Base-by-base conservation (phyloP, 2,888 invertebrate species). In the Leucophora obtusa region DNA sequence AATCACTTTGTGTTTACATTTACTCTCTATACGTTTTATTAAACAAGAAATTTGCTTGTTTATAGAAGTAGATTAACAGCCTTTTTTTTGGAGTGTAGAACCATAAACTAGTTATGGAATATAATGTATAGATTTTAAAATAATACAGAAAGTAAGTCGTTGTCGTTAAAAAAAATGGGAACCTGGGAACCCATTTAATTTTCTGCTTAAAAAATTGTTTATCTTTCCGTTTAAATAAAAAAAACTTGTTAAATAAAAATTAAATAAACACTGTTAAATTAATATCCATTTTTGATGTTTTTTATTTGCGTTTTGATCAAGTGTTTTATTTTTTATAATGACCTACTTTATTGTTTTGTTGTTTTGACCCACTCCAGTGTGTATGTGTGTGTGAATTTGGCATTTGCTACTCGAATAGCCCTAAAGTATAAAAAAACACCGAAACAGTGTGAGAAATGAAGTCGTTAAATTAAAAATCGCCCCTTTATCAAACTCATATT, bases 391-490 rank as follows among this genome's bases (percentile, higher is more conserved):
- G 7, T 51, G 35, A 15, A 65, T 15, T 47, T n/a, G 6, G 9
- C 9, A 17, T 7, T 28, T 28, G 17, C 18, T 35, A 1, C 17
- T 17, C 33, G 4, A 38, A 11, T 15, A 0, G 8, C 24, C 17
- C 11, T 9, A n/a, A n/a, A 50, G 1, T 7, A 28, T 7, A 7
- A 18, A 43, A 50, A 15, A 10, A 47, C 6, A 2, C 4, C 2
- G 5, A 47, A 47, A n/a, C 2, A 43, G 51, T 59, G 38, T 21
- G 18, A 63, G 21, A 35, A 15, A 28, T 47, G 11, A 59, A 54
- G 71, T 66, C 70, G 65, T 77, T 66, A 71, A 71, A 66, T 66
- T 77, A 47, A 66, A 59, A 71, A 35, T 77, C 47, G 51, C 47
- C 59, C 38, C 51, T 43, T 71, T 58, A 59, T 66, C 33, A 59